These are phyloP conservation scores for Smutsia gigantea DNA, from an alignment of 2,797 vertebrate species.

Conservation along the genomic window DNA sequence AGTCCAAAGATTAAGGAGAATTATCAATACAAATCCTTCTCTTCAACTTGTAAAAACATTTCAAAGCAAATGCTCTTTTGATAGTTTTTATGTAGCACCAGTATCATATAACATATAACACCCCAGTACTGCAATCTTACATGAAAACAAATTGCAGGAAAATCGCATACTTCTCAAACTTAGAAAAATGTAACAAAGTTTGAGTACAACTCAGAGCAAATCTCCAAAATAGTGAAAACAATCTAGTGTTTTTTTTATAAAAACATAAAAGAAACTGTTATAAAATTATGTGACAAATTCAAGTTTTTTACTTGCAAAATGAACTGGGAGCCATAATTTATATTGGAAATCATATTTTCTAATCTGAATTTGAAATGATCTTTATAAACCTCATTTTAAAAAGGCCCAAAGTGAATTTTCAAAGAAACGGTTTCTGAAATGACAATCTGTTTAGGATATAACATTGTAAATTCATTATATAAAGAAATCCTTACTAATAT, in stretches of 20 bases:
- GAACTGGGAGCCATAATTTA: constrained; percentile 18
- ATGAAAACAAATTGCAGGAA: neutral
- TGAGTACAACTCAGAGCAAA: neutral
- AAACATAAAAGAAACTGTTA: neutral
- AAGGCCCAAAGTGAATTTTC: constrained; percentile 50
- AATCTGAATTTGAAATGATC: constrained; percentile 44
- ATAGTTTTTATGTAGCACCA: neutral
- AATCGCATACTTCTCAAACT: neutral
- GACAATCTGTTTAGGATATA: neutral
- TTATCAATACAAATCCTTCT: neutral
- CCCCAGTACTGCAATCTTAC: neutral
- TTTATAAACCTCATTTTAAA: constrained; percentile 23
- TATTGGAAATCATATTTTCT: constrained; percentile 5
- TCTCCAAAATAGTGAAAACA: constrained; percentile 14
- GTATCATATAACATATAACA: neutral
- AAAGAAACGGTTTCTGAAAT: constrained; percentile 38
- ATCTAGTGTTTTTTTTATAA: neutral
- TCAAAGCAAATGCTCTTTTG: neutral
- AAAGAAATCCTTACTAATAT: neutral
- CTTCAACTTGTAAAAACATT: neutral
- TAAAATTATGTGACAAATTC: neutral
- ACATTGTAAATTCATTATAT: neutral
- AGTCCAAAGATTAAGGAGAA: neutral
- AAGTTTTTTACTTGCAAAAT: neutral
- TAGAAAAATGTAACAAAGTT: constrained; percentile 29